Conservation (phyloP, 1,140 invertebrate species). For the Sminthurinus signatus region DNA sequence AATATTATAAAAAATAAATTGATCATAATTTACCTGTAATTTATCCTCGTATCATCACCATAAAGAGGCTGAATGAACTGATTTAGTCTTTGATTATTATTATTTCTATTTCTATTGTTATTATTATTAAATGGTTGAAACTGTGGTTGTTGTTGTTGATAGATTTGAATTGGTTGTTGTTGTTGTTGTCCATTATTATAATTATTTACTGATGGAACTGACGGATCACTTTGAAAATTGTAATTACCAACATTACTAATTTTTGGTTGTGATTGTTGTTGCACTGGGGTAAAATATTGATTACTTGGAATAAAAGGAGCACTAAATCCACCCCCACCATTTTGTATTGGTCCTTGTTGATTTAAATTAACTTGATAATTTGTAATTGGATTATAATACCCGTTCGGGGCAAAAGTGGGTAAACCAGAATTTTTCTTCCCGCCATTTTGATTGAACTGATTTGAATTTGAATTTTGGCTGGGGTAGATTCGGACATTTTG, state of each 20-base stretch:
- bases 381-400: conserved; percentile 38
- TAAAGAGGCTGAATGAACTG: conserved; percentile 24
- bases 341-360: not conserved
- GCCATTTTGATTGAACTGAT: conserved; percentile 3
- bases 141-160: conserved; percentile 20
- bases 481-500: not conserved
- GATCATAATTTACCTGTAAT: conserved; percentile 40
- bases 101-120: not conserved
- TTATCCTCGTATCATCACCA: conserved; percentile 28
- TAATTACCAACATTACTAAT: not conserved
- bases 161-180: conserved; percentile 7
- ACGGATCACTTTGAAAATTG: not conserved
- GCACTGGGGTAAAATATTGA: conserved; percentile 4
- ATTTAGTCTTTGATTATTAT: not conserved
- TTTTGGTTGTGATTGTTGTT: not conserved
- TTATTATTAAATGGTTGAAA: conserved; percentile 1
- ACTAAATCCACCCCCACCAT: too few species aligned
- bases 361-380: conserved; percentile 21
- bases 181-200: conserved; percentile 6
- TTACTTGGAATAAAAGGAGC: conserved; percentile 16
- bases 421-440: conserved; percentile 11
- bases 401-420: conserved; percentile 15
- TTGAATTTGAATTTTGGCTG: not conserved
- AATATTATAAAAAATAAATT: conserved; percentile 14
- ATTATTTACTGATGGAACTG: not conserved